Conservation (phyloP, 2,113 vertebrate genomes). For the Shinisaurus crocodilurus region DNA sequence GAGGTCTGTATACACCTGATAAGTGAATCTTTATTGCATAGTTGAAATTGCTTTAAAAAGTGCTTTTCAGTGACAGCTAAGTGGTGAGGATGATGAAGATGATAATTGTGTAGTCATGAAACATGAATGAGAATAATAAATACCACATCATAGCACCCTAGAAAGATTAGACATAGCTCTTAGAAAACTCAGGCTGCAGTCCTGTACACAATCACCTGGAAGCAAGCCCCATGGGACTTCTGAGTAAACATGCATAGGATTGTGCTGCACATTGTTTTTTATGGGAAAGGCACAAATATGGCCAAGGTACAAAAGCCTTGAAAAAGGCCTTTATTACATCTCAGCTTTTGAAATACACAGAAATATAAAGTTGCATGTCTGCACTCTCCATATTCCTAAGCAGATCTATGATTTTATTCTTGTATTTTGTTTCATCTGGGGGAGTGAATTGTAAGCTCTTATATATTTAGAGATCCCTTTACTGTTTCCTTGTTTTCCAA, state of each 20-base stretch:
- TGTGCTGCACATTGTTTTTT: background rate
- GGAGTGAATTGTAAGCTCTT: background rate
- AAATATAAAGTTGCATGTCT: background rate
- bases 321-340: background rate
- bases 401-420: background rate
- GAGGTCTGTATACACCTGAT: background rate
- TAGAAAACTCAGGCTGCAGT: background rate
- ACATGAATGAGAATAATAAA: background rate
- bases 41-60: background rate
- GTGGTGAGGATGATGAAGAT: background rate
- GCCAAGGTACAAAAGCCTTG: background rate
- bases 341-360: background rate
- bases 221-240: background rate
- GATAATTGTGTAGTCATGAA: background rate
- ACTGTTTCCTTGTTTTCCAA: background rate
- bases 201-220: background rate
- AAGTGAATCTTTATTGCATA: background rate
- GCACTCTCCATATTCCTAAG: background rate
- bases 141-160: background rate
- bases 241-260: background rate
- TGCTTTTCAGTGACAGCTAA: background rate
- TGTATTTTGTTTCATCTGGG: slow-evolving; percentile 6
- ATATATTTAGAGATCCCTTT: slow-evolving; percentile 11
- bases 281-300: background rate
- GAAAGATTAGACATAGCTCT: background rate